A percentile compares a stretch with the other conserved stretches of the same genome.
These are phyloP conservation scores for Acrobasis suavella DNA, from an alignment of 2,888 invertebrate species.

Conservation along the genomic window DNA sequence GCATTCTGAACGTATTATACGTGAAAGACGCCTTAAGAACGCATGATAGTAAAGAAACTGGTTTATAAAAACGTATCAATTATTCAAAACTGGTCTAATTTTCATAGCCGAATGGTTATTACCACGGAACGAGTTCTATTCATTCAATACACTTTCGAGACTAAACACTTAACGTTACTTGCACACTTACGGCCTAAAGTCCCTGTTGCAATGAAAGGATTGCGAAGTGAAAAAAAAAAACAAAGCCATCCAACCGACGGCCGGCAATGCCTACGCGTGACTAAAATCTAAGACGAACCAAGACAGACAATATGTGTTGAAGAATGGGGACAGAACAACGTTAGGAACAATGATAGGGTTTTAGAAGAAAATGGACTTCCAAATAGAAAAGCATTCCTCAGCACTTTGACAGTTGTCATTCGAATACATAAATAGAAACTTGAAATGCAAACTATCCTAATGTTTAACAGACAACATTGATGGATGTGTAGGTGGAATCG, in stretches of 20 bases:
- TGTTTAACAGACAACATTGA: background rate
- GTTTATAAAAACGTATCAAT: conserved; percentile 23
- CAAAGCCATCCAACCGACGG: conserved; percentile 60
- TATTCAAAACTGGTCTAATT: conserved; percentile 1
- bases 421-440: conserved; percentile 19
- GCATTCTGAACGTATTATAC: conserved; percentile 37
- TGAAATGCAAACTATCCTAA: background rate
- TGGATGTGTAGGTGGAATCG: background rate
- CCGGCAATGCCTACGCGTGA: conserved; percentile 67
- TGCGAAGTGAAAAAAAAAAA: conserved; percentile 33
- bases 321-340: conserved; percentile 49
- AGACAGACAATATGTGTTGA: conserved; percentile 50
- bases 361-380: conserved; percentile 23
- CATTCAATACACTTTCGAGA: background rate
- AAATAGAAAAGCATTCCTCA: conserved; percentile 4
- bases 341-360: conserved; percentile 44
- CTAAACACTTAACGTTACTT: background rate
- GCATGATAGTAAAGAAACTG: conserved; percentile 30
- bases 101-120: conserved; percentile 8
- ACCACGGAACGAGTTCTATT: background rate
- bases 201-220: conserved; percentile 4
- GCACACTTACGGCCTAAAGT: background rate
- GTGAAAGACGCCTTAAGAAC: conserved; percentile 32
- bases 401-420: background rate
- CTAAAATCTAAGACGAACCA: conserved; percentile 59